Evolutionary conservation across 2,113 vertebrate species (phyloP), one percentile per base, ranked within the genome.

Genomic region (Thinocorus orbignyianus): DNA sequence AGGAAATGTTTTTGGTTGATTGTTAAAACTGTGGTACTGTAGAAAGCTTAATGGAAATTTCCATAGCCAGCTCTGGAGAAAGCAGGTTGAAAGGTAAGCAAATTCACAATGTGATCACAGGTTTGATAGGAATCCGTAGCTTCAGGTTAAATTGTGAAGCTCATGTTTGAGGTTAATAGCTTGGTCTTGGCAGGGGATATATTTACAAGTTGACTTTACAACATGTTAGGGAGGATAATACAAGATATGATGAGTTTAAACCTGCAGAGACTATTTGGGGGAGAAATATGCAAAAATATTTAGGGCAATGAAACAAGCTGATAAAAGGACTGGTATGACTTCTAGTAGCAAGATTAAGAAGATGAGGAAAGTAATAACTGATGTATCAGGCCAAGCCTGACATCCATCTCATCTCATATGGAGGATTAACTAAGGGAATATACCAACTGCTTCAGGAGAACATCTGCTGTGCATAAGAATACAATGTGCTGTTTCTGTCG

Each of bases 41-140:
- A 13, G 66, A 64, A 8, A 60, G 44, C 42, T 65, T 49, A 83
- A 24, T 95, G 92, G 95, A 94, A 91, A 65, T 91, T 94, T 83
- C 92, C 94, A 66, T 23, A 69, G 73, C 30, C 48, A 25, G 64
- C 77, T 65, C 84, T 84, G 77, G 35, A 46, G 81, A 70, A 82
- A 61, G 90, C 39, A 49, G 62, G 49, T 41, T 54, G 83, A 79
- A 71, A 60, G 69, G 77, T 80, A 51, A 62, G 88, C 68, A 86
- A 68, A 54, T 37, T n/a, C 83, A 58, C 81, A 72, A 8, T 12
- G 78, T 61, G 84, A 86, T 91, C 77, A 58, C 41, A 90, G n/a
- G 81, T 90, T 80, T 81, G 88, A 81, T 92, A 93, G 87, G 81
- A 41, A 91, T 94, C 83, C 55, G 2, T 81, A 39, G 64, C 87